A percentile compares a stretch with the other conserved stretches of the same genome.
phyloP scores from a whole-genome alignment of 2,888 invertebrate genomes.

The Thecocarcelia acutangulata region DNA sequence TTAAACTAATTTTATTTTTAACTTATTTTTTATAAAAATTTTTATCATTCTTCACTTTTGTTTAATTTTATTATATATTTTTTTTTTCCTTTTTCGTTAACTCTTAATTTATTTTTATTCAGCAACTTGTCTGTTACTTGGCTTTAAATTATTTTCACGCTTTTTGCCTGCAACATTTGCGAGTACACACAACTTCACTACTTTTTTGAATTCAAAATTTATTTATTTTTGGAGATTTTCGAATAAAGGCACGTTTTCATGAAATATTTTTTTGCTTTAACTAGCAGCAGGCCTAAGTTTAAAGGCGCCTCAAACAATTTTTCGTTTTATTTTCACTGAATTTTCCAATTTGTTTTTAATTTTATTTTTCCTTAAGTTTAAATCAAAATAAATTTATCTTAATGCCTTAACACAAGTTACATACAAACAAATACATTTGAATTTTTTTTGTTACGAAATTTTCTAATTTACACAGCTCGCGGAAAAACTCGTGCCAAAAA shows the following conservation, averaged over 20 bases:
- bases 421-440: conserved; percentile 3
- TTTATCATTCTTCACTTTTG: conserved; percentile 34
- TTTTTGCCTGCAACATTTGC: conserved; percentile 24
- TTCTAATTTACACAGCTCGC: conserved; percentile 61
- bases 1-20: not conserved
- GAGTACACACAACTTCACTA: conserved; percentile 36
- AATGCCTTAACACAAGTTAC: conserved; percentile 26
- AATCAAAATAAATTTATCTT: conserved; percentile 51
- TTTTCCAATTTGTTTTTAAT: conserved; percentile 10
- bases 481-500: conserved; percentile 70
- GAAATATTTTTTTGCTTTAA: conserved; percentile 4
- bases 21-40: not conserved
- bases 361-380: conserved; percentile 21
- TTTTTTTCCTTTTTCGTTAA: conserved; percentile 4
- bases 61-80: conserved; percentile 23
- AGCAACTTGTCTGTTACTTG: conserved; percentile 28
- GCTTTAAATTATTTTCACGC: conserved; percentile 30
- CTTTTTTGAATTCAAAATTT: conserved; percentile 1
- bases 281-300: not conserved
- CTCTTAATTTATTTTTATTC: too few species aligned
- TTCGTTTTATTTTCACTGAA: conserved; percentile 34
- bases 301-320: conserved; percentile 47
- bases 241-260: conserved; percentile 53
- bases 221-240: conserved; percentile 55
- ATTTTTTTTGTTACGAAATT: conserved; percentile 28